These are phyloP conservation scores for Eupithecia dodoneata DNA, from an alignment of 2,888 invertebrate species.

Conservation along the genomic window DNA sequence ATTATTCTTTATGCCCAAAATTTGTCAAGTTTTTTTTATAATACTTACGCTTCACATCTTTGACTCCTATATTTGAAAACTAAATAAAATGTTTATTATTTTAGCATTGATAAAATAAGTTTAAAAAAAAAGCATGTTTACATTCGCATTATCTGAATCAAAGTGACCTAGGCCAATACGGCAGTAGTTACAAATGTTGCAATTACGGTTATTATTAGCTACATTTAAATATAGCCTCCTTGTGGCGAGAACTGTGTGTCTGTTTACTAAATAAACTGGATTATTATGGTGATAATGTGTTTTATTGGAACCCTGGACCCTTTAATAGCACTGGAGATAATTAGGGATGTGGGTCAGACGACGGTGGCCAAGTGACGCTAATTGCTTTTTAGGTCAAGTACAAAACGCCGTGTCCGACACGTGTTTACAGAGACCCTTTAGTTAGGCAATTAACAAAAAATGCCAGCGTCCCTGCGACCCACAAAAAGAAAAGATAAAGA, in stretches of 20 bases:
- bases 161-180: constrained; percentile 4
- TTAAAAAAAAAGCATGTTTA: background rate
- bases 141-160: background rate
- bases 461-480: constrained; percentile 1
- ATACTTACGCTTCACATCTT: background rate
- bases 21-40: background rate
- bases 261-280: constrained; percentile 46
- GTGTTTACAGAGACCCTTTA: constrained; percentile 26
- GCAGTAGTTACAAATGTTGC: background rate
- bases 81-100: background rate
- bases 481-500: constrained; percentile 7
- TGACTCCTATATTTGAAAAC: too few species aligned
- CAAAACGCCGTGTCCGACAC: constrained; percentile 22
- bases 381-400: constrained; percentile 42
- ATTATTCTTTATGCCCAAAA: background rate
- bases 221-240: background rate
- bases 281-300: constrained; percentile 35
- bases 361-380: constrained; percentile 28
- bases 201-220: constrained; percentile 16
- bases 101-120: background rate
- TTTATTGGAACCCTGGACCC: constrained; percentile 37
- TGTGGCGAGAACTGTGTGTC: constrained; percentile 21
- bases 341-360: constrained; percentile 41
- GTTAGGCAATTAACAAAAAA: constrained; percentile 15
- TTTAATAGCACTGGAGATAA: constrained; percentile 34